Evolutionary conservation across 2,888 invertebrate genomes (phyloP).

Genomic region (Reticulitermes lucifugus): DNA sequence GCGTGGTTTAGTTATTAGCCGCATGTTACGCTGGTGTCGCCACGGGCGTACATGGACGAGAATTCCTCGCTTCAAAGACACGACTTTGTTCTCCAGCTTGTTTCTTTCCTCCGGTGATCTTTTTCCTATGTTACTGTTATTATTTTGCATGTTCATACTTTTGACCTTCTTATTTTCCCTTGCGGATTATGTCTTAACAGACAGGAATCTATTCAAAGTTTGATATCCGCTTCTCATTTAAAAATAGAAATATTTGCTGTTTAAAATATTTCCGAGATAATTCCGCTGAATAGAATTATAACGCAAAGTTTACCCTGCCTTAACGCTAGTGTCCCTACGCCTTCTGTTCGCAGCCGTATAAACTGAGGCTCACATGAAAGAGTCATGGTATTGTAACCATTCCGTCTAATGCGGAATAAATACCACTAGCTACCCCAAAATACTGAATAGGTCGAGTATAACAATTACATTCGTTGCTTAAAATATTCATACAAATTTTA

Average conservation of each 20-base stretch:
- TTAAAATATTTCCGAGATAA: too few species aligned
- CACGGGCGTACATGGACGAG: conserved; percentile 32
- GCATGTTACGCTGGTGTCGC: conserved; percentile 34
- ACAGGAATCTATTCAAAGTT: background rate
- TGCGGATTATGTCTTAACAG: background rate
- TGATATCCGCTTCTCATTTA: background rate
- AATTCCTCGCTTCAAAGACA: conserved; percentile 36
- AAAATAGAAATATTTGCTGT: background rate
- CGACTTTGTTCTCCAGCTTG: background rate
- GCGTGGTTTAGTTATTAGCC: conserved; percentile 23
- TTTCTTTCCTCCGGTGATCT: conserved; percentile 11
- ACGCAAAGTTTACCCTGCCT: too few species aligned
- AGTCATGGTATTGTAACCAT: too few species aligned
- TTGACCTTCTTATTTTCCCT: conserved; percentile 14
- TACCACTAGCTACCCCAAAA: too few species aligned
- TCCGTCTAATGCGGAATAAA: too few species aligned
- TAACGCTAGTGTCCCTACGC: too few species aligned
- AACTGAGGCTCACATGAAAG: too few species aligned
- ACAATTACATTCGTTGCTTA: too few species aligned
- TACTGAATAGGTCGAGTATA: too few species aligned
- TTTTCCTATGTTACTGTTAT: background rate
- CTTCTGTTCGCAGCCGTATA: too few species aligned
- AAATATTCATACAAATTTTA: too few species aligned
- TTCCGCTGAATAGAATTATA: too few species aligned
- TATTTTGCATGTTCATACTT: conserved; percentile 29